These are phyloP conservation scores for Sphinx pinastri DNA, from an alignment of 2,888 invertebrate genomes.

Conservation along the genomic window DNA sequence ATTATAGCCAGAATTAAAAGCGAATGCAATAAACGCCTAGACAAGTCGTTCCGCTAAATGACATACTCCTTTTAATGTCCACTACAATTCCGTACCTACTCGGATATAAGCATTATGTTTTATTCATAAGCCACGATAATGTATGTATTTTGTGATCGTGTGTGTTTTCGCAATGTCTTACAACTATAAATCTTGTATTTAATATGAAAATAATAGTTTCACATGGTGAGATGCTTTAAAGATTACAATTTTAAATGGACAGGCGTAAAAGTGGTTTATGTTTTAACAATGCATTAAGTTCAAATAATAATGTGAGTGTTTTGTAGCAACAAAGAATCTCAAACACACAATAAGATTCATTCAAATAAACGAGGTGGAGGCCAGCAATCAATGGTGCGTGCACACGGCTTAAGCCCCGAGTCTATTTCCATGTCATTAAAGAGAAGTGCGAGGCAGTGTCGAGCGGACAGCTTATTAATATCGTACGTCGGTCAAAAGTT, in stretches of 20 bases:
- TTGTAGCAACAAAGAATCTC: slow-evolving; percentile 39
- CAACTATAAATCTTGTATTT: slow-evolving; percentile 40
- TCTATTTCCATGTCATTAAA: slow-evolving; percentile 78
- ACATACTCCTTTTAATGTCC: slow-evolving; percentile 36
- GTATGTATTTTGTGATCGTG: slow-evolving; percentile 40
- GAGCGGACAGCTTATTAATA: slow-evolving; percentile 78
- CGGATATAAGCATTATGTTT: slow-evolving; percentile 52
- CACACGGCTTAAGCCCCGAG: slow-evolving; percentile 43
- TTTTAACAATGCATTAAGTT: slow-evolving; percentile 12
- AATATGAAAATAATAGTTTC: slow-evolving; percentile 35
- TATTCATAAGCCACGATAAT: slow-evolving; percentile 58
- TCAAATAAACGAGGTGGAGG: slow-evolving; percentile 52
- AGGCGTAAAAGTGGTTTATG: slow-evolving; percentile 14
- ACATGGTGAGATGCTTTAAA: slow-evolving; percentile 5
- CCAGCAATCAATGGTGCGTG: slow-evolving; percentile 55
- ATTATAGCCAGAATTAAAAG: no score
- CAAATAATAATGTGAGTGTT: slow-evolving; percentile 16
- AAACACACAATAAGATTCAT: slow-evolving; percentile 49
- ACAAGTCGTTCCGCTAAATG: slow-evolving; percentile 35
- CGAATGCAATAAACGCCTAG: slow-evolving; percentile 1
- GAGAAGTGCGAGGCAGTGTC: slow-evolving; percentile 45
- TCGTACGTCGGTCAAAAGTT: slow-evolving; percentile 80
- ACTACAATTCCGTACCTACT: slow-evolving; percentile 40
- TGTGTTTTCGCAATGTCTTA: slow-evolving; percentile 50
- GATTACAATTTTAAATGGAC: slow-evolving; percentile 10